Conservation (phyloP, 2,888 invertebrate genomes). For the Ectemnius lituratus region DNA sequence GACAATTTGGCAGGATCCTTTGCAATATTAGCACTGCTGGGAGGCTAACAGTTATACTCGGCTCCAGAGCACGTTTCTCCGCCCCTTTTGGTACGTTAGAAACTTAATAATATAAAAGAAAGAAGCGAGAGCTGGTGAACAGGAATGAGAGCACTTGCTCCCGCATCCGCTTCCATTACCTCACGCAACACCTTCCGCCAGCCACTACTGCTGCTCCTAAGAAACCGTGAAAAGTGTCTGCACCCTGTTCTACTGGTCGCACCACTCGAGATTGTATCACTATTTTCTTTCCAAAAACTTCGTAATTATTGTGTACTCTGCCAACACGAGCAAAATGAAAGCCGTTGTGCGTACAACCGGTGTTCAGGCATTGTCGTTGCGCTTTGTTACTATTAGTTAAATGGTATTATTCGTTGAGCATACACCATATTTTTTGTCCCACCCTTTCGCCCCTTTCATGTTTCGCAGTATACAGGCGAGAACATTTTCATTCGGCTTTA, state of each 20-base stretch:
- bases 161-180: slow-evolving; percentile 9
- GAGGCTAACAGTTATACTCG: slow-evolving; percentile 54
- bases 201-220: slow-evolving; percentile 22
- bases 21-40: slow-evolving; percentile 64
- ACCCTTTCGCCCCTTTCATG: no score
- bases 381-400: no score
- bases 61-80: slow-evolving; percentile 39
- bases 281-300: slow-evolving; percentile 22
- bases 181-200: not conserved
- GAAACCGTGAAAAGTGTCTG: slow-evolving; percentile 48
- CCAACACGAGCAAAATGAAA: slow-evolving; percentile 32
- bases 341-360: not conserved
- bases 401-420: no score
- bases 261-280: slow-evolving; percentile 49
- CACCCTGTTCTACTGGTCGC: not conserved
- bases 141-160: slow-evolving; percentile 1
- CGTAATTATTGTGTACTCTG: slow-evolving; percentile 49
- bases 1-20: slow-evolving; percentile 68
- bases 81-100: slow-evolving; percentile 58
- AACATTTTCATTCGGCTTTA: no score
- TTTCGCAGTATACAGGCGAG: no score
- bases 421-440: no score
- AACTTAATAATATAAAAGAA: slow-evolving; percentile 62
- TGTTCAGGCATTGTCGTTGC: no score
- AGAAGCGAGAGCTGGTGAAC: slow-evolving; percentile 22